Conservation (phyloP, 2,797 vertebrate genomes). For the Cynopterus sphinx region DNA sequence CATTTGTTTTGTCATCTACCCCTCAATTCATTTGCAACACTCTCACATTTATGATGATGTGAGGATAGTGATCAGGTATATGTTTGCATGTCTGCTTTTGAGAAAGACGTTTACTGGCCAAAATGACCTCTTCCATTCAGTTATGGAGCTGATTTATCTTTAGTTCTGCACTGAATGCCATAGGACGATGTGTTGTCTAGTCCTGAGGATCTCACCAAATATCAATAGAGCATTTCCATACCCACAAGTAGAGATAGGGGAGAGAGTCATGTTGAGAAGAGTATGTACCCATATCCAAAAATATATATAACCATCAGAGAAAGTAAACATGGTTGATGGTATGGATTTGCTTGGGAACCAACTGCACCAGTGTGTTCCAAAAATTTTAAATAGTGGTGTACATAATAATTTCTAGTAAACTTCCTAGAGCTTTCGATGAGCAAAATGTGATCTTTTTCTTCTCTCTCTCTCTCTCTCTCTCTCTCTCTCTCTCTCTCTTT, state of each 20-base stretch:
- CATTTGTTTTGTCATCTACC: not conserved
- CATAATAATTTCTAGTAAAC: not conserved
- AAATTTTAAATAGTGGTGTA: not conserved
- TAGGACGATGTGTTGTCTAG: not conserved
- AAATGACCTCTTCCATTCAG: not conserved
- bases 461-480: not conserved
- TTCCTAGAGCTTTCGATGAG: not conserved
- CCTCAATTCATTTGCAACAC: not conserved
- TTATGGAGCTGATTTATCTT: not conserved
- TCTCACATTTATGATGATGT: not conserved
- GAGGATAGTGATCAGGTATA: not conserved
- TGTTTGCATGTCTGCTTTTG: not conserved
- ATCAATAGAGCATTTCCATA: not conserved
- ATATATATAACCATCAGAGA: not conserved
- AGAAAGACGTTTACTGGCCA: not conserved
- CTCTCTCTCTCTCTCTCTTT: not conserved
- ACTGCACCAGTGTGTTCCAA: not conserved
- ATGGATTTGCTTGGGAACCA: not conserved
- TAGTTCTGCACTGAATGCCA: too few relatives aligned
- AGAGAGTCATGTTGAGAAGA: not conserved
- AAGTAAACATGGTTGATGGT: not conserved
- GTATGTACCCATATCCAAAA: not conserved
- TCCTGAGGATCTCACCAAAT: not conserved
- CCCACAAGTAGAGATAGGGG: too few relatives aligned
- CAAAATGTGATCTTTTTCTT: not conserved